These are phyloP conservation scores for Anolis apletophallus DNA, from an alignment of 2,797 vertebrate genomes.

Conservation along the genomic window DNA sequence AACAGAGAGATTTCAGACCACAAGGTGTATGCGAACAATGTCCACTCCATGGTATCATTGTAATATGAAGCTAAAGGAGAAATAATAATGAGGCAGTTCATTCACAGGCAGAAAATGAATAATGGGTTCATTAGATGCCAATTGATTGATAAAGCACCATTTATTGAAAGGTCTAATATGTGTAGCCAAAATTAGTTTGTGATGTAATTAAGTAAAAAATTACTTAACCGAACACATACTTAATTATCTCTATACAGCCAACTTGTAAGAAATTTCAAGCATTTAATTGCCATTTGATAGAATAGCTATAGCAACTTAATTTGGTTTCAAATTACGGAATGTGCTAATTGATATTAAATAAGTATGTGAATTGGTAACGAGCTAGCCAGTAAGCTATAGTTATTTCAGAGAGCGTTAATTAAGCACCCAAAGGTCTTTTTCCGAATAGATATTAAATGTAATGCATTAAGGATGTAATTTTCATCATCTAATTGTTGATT, in stretches of 20 bases:
- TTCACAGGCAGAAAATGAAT: conserved; percentile 57
- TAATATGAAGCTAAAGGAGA: conserved; percentile 14
- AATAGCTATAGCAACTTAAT: conserved; percentile 82
- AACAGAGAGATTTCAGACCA: conserved; percentile 16
- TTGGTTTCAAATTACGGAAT: conserved; percentile 82
- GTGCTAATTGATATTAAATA: conserved; percentile 85
- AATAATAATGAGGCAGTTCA: conserved; percentile 34
- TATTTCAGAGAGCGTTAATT: conserved; percentile 81
- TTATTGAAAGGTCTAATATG: conserved; percentile 74
- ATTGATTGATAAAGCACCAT: conserved; percentile 77
- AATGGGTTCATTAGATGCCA: conserved; percentile 72
- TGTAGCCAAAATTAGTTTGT: conserved; percentile 78
- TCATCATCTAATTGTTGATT: conserved; percentile 71
- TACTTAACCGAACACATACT: conserved; percentile 76
- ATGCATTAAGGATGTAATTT: conserved; percentile 73
- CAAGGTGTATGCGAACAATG: not conserved
- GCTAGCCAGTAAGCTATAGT: conserved; percentile 79
- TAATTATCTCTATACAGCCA: conserved; percentile 78
- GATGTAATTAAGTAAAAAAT: conserved; percentile 78
- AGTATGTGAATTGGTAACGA: conserved; percentile 82
- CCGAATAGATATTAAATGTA: conserved; percentile 76
- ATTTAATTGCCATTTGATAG: conserved; percentile 85
- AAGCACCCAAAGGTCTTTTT: conserved; percentile 76
- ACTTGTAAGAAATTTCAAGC: conserved; percentile 80
- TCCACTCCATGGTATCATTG: not conserved